These are phyloP conservation scores for Eupithecia subfuscata DNA, from an alignment of 2,888 invertebrate genomes.

Conservation along the genomic window DNA sequence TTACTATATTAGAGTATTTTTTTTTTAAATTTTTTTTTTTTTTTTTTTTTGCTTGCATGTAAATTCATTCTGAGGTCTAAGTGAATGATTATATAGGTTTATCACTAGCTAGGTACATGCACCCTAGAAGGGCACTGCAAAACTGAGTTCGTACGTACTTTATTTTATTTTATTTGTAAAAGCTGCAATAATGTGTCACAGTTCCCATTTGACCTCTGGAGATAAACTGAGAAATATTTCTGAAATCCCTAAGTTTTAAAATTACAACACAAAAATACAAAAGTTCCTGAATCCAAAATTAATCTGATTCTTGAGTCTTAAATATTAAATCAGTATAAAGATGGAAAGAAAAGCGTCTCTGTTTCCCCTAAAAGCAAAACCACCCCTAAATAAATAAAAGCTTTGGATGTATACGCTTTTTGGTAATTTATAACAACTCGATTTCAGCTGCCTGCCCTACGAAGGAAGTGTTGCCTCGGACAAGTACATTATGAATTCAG, in stretches of 20 bases:
- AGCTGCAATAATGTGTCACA: neutral
- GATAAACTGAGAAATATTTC: neutral
- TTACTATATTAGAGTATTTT: too few species aligned
- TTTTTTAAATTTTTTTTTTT: too few species aligned
- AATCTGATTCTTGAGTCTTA: neutral
- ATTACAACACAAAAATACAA: neutral
- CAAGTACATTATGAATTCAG: constrained; percentile 34
- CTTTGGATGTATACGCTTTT: neutral
- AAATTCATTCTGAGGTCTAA: too few species aligned
- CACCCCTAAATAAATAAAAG: neutral
- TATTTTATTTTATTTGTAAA: too few species aligned
- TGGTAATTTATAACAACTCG: neutral
- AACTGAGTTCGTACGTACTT: too few species aligned
- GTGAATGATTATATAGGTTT: too few species aligned
- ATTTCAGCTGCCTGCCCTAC: constrained; percentile 7
- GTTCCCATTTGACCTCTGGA: neutral
- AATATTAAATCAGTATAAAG: neutral
- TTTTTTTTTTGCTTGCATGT: too few species aligned
- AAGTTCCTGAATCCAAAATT: neutral
- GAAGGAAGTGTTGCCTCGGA: neutral
- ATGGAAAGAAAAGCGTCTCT: neutral
- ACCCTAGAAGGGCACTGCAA: too few species aligned
- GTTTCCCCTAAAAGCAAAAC: neutral
- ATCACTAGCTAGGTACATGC: too few species aligned
- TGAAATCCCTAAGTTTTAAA: neutral